Evolutionary conservation across 2,888 invertebrate genomes (phyloP), one percentile per base, ranked within the genome.

Genomic region (Aphrophora alni): DNA sequence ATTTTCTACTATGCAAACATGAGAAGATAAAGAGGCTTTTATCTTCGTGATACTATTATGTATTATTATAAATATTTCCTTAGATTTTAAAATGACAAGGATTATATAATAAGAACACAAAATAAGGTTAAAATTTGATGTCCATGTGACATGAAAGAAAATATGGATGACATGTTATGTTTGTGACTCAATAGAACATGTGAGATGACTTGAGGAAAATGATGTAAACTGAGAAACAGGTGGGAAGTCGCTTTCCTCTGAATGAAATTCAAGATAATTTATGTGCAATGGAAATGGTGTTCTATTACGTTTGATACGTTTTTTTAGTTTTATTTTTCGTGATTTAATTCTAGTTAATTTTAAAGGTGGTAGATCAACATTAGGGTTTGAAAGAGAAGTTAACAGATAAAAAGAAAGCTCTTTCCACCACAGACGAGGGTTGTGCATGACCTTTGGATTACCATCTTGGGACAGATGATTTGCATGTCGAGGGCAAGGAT

Each of bases 381-480:
- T 51, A 24, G 78, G 78, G 28, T 78, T 78, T 44, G 38, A 38
- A 24, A 78, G 71, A 12, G 73, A 25, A 0, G 78, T 78, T n/a
- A 78, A 73, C 25, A 78, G 59, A 28, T 78, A 78, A 27, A 78
- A 24, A 4, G 78, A 78, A 27, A 78, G 27, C 38, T 78, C 78
- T 10, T 59, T 44, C 78, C 78, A 78, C 78, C 78, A 78, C 12
- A 71, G 24, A 27, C 73, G 72, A 17, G 51, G 51, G n/a, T 71
- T 78, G 51, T 72, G 78, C 51, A 44, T 72, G 33, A 78, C 78
- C 78, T 51, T 72, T 51, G 78, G 78, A 5, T 44, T 78, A 14
- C 78, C 78, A 26, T 78, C 78, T 21, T 78, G 78, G 14, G 78
- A 38, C 8, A 75, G 71, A 28, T 80, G 80, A 21, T 69, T 33